Conservation (phyloP, 2,888 invertebrate genomes). For the Lasius fuliginosus region DNA sequence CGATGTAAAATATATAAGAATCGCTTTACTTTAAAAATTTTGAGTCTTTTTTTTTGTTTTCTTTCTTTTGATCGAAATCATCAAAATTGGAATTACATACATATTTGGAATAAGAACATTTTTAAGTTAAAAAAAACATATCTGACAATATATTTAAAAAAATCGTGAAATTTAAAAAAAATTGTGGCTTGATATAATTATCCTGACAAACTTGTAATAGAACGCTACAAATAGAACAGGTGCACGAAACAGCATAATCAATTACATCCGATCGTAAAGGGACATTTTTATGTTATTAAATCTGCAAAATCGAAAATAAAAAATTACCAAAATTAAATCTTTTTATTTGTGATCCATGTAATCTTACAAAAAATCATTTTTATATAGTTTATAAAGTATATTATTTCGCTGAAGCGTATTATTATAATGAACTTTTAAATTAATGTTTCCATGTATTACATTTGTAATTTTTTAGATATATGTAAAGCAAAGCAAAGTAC, state of each 20-base stretch:
- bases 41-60: background rate
- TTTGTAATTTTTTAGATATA: conserved; percentile 17
- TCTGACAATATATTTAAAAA: background rate
- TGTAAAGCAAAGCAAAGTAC: background rate
- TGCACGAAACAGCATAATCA: background rate
- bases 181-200: background rate
- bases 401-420: background rate
- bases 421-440: background rate
- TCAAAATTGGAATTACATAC: background rate
- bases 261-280: background rate
- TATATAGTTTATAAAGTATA: background rate
- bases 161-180: background rate
- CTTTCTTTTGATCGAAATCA: background rate
- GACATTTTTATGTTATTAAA: background rate
- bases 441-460: background rate
- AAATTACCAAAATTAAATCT: background rate
- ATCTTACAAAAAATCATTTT: conserved; percentile 10
- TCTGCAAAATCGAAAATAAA: background rate
- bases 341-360: background rate
- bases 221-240: background rate
- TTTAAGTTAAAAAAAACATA: background rate
- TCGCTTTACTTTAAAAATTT: conserved; percentile 17
- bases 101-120: background rate
- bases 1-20: background rate
- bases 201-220: background rate